These are phyloP conservation scores for Anas bahamensis DNA, from an alignment of 2,797 vertebrate species.

Conservation along the genomic window DNA sequence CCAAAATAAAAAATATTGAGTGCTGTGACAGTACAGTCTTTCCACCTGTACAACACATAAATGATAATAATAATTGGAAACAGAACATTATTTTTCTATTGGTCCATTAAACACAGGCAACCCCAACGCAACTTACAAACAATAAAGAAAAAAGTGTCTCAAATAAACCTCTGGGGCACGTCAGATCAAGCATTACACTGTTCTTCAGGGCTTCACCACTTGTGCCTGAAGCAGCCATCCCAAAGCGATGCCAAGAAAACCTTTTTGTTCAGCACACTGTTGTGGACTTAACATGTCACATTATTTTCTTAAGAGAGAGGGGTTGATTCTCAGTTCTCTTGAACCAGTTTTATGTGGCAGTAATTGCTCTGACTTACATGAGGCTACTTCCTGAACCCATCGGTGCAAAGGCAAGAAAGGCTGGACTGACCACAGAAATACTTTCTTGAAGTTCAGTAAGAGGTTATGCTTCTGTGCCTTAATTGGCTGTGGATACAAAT, in stretches of 20 bases:
- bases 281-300: not conserved
- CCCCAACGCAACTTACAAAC: not conserved
- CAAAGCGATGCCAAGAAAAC: not conserved
- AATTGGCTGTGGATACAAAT: constrained; percentile 20
- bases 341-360: not conserved
- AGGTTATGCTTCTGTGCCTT: constrained; percentile 8
- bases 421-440: not conserved
- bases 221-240: not conserved
- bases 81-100: not conserved
- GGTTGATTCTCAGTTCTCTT: not conserved
- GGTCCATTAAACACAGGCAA: not conserved
- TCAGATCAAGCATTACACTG: not conserved
- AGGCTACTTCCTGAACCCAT: not conserved
- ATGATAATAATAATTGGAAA: not conserved
- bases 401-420: not conserved
- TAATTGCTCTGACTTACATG: constrained; percentile 1
- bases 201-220: not conserved
- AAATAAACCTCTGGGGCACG: not conserved
- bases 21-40: not conserved
- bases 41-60: not conserved
- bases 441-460: constrained; percentile 21
- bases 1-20: not conserved
- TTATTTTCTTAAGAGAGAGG: not conserved
- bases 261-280: not conserved
- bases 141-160: not conserved